These are phyloP conservation scores for Anaspis maculata DNA, from an alignment of 2,888 invertebrate genomes.

Conservation along the genomic window DNA sequence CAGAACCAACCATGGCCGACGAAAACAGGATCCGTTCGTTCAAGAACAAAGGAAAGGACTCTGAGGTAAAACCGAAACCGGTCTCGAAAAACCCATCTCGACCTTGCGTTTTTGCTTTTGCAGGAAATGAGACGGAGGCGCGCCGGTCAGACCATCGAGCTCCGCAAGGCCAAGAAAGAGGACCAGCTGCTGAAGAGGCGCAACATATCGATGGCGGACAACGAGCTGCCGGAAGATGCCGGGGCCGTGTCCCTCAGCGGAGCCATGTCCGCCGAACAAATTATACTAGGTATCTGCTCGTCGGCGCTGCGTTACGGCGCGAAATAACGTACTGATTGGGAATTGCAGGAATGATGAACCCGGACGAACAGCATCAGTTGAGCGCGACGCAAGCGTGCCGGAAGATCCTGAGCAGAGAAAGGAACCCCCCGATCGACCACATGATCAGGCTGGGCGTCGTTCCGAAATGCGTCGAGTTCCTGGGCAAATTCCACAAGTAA, in stretches of 20 bases:
- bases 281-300: constrained; percentile 59
- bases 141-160: constrained; percentile 79
- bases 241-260: constrained; percentile 39
- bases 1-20: constrained; percentile 65
- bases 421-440: constrained; percentile 82
- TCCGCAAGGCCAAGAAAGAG: constrained; percentile 89
- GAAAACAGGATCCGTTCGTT: constrained; percentile 60
- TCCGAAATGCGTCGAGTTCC: constrained; percentile 69
- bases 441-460: constrained; percentile 81
- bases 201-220: constrained; percentile 59
- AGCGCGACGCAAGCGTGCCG: constrained; percentile 74
- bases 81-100: too few species aligned
- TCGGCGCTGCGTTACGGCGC: too few species aligned
- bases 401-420: constrained; percentile 79
- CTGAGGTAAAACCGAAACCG: constrained; percentile 51
- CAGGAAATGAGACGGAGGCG: constrained; percentile 85
- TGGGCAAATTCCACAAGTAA: constrained; percentile 65
- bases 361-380: constrained; percentile 55
- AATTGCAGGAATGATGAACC: constrained; percentile 54
- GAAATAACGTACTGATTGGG: constrained; percentile 6
- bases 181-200: constrained; percentile 88
- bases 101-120: constrained; percentile 4
- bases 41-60: constrained; percentile 70
- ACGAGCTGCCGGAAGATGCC: constrained; percentile 45
- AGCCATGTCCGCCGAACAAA: constrained; percentile 60